phyloP scores from a whole-genome alignment of 2,888 invertebrate species.

The Orthosia incerta region DNA sequence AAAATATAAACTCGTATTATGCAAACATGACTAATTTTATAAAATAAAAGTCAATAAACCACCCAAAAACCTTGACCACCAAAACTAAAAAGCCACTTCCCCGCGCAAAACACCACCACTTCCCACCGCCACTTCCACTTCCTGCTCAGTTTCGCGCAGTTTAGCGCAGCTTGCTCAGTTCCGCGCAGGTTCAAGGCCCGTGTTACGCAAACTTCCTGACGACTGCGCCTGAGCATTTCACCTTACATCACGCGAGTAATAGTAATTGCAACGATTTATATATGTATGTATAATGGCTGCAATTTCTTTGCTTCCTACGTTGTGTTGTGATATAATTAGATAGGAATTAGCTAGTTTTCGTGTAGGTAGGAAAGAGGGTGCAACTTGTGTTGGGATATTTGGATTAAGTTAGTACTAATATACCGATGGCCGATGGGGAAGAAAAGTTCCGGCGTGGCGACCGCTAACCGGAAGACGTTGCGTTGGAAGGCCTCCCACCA shows the following conservation, averaged over 20 bases:
- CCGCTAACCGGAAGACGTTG: too few relatives aligned
- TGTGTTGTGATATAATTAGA: slow-evolving; percentile 59
- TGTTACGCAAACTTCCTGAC: slow-evolving; percentile 71
- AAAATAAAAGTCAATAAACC: neutral
- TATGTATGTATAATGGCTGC: slow-evolving; percentile 57
- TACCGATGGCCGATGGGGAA: too few relatives aligned
- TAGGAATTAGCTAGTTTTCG: slow-evolving; percentile 47
- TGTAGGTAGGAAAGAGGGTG: neutral
- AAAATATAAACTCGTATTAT: too few relatives aligned
- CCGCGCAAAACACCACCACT: slow-evolving; percentile 7
- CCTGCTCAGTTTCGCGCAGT: slow-evolving; percentile 38
- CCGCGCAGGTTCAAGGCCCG: slow-evolving; percentile 74
- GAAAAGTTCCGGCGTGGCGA: too few relatives aligned
- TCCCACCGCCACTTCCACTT: slow-evolving; percentile 21
- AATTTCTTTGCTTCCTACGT: slow-evolving; percentile 63
- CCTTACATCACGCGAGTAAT: slow-evolving; percentile 71
- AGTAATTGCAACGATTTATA: slow-evolving; percentile 65
- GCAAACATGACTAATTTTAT: neutral
- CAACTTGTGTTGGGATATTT: neutral
- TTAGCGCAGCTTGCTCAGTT: slow-evolving; percentile 52
- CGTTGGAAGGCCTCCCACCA: too few relatives aligned
- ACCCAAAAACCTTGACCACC: slow-evolving; percentile 46
- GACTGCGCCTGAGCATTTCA: slow-evolving; percentile 71
- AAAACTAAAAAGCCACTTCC: slow-evolving; percentile 21
- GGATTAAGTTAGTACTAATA: neutral